A percentile compares a stretch with the other conserved stretches of the same genome.
These are phyloP conservation scores for Clunio marinus DNA, from an alignment of 2,888 invertebrate species.

Conservation along the genomic window DNA sequence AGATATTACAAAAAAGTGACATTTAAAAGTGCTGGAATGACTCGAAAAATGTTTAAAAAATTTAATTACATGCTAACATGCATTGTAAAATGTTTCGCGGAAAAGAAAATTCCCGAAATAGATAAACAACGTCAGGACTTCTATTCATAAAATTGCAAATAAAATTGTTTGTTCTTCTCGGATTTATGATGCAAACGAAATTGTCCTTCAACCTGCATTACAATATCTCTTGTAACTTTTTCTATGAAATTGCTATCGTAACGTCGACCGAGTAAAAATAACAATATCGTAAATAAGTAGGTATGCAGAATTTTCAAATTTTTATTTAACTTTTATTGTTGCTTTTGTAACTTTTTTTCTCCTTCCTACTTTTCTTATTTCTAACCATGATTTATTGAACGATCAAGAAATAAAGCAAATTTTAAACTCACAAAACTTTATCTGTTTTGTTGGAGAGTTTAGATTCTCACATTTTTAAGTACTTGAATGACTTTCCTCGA, in stretches of 20 bases:
- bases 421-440: not conserved
- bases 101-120: no score
- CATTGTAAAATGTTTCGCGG: no score
- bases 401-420: constrained; percentile 19
- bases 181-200: not conserved
- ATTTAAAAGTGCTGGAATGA: no score
- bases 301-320: not conserved
- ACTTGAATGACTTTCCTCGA: not conserved
- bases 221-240: not conserved
- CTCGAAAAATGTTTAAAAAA: no score
- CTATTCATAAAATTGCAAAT: no score
- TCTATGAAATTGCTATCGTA: not conserved
- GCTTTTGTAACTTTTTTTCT: not conserved
- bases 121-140: no score
- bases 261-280: constrained; percentile 13
- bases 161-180: not conserved
- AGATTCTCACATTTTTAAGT: no score
- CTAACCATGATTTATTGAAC: constrained; percentile 35
- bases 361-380: not conserved
- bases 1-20: no score
- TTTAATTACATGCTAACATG: not conserved
- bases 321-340: constrained; percentile 10
- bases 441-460: not conserved
- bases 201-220: constrained; percentile 7
- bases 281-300: constrained; percentile 25